These are phyloP conservation scores for Taenioides sp. DNA, from an alignment of 2,797 vertebrate species.

Conservation along the genomic window DNA sequence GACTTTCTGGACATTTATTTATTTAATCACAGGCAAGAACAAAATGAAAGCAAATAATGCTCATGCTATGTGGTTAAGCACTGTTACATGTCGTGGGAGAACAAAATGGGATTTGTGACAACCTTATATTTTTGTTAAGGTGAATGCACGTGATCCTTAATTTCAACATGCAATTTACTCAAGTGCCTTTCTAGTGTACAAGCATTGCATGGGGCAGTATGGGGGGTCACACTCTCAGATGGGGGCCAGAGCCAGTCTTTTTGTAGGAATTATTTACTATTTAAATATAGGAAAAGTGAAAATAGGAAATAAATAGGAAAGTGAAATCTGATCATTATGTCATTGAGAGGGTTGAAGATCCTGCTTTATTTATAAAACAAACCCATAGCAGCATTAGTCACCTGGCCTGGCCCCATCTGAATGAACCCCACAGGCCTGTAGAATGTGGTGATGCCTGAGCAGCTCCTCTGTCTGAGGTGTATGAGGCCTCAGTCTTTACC, in stretches of 20 bases:
- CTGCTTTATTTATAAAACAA: background rate
- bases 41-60: background rate
- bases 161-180: slow-evolving; percentile 14
- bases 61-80: slow-evolving; percentile 23
- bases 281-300: background rate
- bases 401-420: background rate
- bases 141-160: slow-evolving; percentile 14
- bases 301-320: background rate
- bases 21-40: slow-evolving; percentile 8
- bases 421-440: background rate
- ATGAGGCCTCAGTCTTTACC: slow-evolving; percentile 19
- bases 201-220: slow-evolving; percentile 8
- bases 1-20: slow-evolving; percentile 17
- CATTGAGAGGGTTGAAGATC: background rate
- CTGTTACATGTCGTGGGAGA: slow-evolving; percentile 21
- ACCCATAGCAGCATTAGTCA: background rate
- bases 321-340: background rate
- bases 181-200: slow-evolving; percentile 42
- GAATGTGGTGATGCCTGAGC: background rate
- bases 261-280: background rate
- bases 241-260: background rate
- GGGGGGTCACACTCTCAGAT: background rate
- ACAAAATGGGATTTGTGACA: slow-evolving; percentile 16
- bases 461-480: slow-evolving; percentile 4
- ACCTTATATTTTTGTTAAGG: slow-evolving; percentile 11